Base-by-base conservation (phyloP, 2,797 vertebrate genomes). In the Morelia viridis region DNA sequence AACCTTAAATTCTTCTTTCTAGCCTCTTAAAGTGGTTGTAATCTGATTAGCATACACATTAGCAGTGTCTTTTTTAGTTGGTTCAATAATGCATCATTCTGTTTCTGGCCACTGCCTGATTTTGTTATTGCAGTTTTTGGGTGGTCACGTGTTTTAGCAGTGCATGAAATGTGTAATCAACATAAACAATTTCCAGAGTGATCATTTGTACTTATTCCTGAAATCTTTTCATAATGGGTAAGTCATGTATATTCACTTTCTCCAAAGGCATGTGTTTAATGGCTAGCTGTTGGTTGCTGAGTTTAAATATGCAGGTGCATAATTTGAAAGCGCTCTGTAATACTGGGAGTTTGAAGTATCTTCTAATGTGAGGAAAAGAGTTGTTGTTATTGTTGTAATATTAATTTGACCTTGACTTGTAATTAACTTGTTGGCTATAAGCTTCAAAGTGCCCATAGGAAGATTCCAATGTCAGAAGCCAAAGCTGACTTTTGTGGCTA, bases 361-460 rank as follows among this genome's bases (percentile, higher is more conserved):
- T 96, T 96, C 91, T 92, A 86, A 3, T 31, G 19, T 26, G 64
- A 24, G 26, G 35, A 8, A 6, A 68, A 85, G 53, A 2, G 12
- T 46, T 85, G 53, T 12, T 31, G 35, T 58, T 58, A n/a, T 95
- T 93, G 90, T 46, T 94, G 93, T 95, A 94, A 76, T 19, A 76
- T 94, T 85, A 90, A 61, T 96, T 97, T 98, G 97, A 96, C 98
- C 98, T 98, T 98, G 97, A 96, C 96, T 96, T 97, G 94, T 97
- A 97, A 98, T 97, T 97, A 98, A 96, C 95, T 96, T 97, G 35
- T 97, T 97, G 96, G 95, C 95, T 97, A 92, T 96, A 95, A 96
- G 94, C 93, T 95, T 98, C 94, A 94, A 68, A 68, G 35, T 95
- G 94, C 90, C 95, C 87, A 57, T 96, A 95, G 95, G 95, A 91